phyloP scores from a whole-genome alignment of 2,797 vertebrate genomes.

The Myotis myotis region DNA sequence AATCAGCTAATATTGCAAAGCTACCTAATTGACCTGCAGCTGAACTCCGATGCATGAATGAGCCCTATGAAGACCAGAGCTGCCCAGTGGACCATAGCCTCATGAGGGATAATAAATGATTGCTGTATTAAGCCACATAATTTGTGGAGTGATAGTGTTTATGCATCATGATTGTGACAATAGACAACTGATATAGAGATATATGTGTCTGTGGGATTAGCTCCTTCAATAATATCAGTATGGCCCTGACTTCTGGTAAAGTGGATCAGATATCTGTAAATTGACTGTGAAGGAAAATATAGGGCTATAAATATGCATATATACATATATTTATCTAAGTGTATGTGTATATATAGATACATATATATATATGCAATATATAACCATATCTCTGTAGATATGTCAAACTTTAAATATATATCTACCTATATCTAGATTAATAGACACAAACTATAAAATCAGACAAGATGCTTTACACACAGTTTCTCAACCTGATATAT shows the following conservation, averaged over 20 bases:
- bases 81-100: neutral
- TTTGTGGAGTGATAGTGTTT: neutral
- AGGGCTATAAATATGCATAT: neutral
- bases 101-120: neutral
- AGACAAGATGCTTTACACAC: conserved; percentile 42
- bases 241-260: neutral
- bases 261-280: neutral
- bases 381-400: neutral
- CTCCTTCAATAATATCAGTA: neutral
- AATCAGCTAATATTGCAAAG: neutral
- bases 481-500: conserved; percentile 6
- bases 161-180: neutral
- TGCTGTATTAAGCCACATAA: neutral
- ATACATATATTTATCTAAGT: neutral
- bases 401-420: neutral
- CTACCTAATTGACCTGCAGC: neutral
- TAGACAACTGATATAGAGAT: neutral
- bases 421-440: conserved; percentile 50
- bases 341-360: neutral
- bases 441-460: conserved; percentile 41
- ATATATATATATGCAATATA: neutral
- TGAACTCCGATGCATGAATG: neutral
- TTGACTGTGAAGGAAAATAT: conserved; percentile 30
- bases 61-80: neutral
- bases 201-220: neutral